phyloP scores from a whole-genome alignment of 2,888 invertebrate species.

The Adelognathus sp. region DNA sequence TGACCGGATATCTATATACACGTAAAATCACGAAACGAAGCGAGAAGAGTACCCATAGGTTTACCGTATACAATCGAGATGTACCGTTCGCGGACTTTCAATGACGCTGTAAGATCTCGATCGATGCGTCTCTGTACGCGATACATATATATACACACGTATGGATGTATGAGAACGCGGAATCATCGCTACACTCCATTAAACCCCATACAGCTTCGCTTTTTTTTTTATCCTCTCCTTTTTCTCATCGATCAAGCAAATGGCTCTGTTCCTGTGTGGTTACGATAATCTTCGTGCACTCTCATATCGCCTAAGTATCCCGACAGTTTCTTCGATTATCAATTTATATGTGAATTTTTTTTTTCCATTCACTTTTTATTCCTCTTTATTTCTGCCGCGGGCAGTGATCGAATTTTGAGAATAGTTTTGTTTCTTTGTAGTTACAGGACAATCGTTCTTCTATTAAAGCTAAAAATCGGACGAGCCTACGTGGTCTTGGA shows the following conservation, averaged over 20 bases:
- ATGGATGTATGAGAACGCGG: not conserved
- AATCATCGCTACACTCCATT: conserved; percentile 17
- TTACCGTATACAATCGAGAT: conserved; percentile 38
- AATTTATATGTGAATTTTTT: not conserved
- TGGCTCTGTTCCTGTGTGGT: conserved; percentile 4
- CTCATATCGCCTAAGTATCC: not conserved
- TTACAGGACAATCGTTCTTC: too few species aligned
- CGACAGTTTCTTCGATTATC: not conserved
- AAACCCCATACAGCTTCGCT: not conserved
- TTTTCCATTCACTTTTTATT: not conserved
- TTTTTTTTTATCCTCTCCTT: not conserved
- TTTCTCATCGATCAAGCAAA: not conserved
- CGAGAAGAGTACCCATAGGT: not conserved
- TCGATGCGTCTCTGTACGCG: not conserved
- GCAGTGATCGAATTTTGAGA: too few species aligned
- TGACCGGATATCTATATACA: conserved; percentile 23
- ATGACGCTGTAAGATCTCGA: conserved; percentile 37
- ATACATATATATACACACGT: too few species aligned
- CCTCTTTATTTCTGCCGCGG: too few species aligned
- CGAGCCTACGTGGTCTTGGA: too few species aligned
- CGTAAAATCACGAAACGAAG: not conserved
- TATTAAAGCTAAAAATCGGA: too few species aligned
- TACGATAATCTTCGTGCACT: not conserved
- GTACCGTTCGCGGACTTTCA: conserved; percentile 40
- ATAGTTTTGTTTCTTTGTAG: too few species aligned